Base-by-base conservation (phyloP, 2,888 invertebrate species). In the Dolomedes plantarius region DNA sequence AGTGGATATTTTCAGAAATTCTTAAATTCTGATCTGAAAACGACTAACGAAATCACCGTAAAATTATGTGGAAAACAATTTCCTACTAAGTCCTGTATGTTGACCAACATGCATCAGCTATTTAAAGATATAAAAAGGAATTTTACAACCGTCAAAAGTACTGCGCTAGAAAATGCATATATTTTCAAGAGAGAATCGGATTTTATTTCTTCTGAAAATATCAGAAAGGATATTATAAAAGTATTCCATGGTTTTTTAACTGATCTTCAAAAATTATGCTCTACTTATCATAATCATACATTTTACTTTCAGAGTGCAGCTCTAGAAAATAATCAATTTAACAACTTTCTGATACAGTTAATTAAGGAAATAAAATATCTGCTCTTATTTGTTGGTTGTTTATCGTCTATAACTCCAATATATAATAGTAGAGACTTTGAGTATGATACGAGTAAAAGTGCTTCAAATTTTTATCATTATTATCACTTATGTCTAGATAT, bases 401-500 rank as follows among this genome's bases (percentile, higher is more conserved):
- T 86, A 23, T 67, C 39, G 28, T n/a, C 27, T 28, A 41, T 81
- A 16, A 16, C 71, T 50, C 41, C 72, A 56, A 41, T 80, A n/a
- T 32, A n/a, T 13, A 23, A 23, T 23, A 13, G 62, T 3, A 62
- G 11, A 62, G 86, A 69, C 41, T 73, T 86, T 50, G 56, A 27
- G 16, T 6, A 1, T 7, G 65, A 75, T 32, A 36, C 28, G 23
- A 77, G 56, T 62, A 32, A 41, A 28, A 71, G n/a, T 68, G 69
- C 76, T 19, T 16, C n/a, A 3, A 36, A 67, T 71, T 72, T 31
- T 32, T 80, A 86, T 41, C 72, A 81, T 62, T 75, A 75, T 50
- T 76, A 80, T 19, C 86, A 86, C 62, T 29, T 76, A 36, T 68
- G 23, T 50, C 67, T 81, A 19, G 86, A 86, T 32, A 62, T 86